Conservation (phyloP, 2,888 invertebrate genomes). For the Cheilosia impressa region DNA sequence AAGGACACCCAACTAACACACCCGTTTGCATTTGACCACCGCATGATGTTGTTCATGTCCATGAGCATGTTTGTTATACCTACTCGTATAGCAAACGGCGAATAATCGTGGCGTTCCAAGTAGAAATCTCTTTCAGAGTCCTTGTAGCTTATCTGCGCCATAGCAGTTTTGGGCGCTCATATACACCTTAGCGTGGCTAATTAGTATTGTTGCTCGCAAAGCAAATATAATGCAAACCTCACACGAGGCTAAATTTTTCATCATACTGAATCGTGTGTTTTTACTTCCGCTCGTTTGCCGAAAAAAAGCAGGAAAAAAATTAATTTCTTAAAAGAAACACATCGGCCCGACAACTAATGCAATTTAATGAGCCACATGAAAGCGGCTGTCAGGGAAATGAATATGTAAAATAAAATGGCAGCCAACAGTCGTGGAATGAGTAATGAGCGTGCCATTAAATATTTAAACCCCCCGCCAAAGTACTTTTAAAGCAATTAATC, state of each 20-base stretch:
- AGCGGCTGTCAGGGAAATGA: constrained; percentile 2
- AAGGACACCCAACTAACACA: constrained; percentile 37
- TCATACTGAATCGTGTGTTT: not conserved
- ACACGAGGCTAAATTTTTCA: not conserved
- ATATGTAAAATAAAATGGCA: constrained; percentile 15
- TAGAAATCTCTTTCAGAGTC: constrained; percentile 2
- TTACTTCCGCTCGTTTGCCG: not conserved
- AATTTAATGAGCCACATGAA: constrained; percentile 50
- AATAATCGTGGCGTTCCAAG: not conserved
- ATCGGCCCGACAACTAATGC: constrained; percentile 22
- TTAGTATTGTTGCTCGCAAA: constrained; percentile 7
- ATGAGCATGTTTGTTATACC: constrained; percentile 26
- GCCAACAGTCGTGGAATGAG: constrained; percentile 3
- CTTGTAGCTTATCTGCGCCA: constrained; percentile 15
- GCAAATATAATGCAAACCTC: constrained; percentile 2
- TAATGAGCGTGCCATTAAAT: constrained; percentile 52
- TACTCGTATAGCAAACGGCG: not conserved
- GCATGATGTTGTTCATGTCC: constrained; percentile 45
- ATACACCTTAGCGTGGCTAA: constrained; percentile 40
- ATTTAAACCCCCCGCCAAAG: constrained; percentile 34
- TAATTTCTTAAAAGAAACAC: constrained; percentile 41
- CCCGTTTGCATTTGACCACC: constrained; percentile 68
- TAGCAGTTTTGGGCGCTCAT: not conserved
- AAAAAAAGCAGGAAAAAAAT: constrained; percentile 25
- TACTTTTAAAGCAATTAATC: constrained; percentile 33